Evolutionary conservation across 2,113 vertebrate genomes (phyloP).

Genomic region (Hippoglossus stenolepis): DNA sequence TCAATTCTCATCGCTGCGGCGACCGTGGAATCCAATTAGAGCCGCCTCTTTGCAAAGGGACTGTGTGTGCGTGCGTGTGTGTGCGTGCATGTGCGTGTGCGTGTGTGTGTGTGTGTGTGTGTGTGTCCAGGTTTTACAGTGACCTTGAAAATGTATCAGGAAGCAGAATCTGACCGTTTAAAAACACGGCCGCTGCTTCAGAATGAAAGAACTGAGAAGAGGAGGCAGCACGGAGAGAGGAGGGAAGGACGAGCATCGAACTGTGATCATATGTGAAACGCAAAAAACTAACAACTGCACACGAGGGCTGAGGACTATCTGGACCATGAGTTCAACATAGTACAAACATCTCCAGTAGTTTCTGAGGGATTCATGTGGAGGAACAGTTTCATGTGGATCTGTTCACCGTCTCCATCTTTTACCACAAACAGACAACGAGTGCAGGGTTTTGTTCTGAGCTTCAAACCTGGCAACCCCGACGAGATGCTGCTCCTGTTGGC

Average conservation of each 20-base stretch:
- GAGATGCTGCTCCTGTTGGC: too few relatives aligned
- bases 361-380: too few relatives aligned
- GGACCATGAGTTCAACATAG: too few relatives aligned
- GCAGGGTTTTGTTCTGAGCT: too few relatives aligned
- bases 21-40: constrained; percentile 61
- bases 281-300: too few relatives aligned
- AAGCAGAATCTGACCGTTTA: constrained; percentile 1
- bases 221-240: not conserved
- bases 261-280: too few relatives aligned
- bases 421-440: not conserved
- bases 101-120: not conserved
- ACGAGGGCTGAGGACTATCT: too few relatives aligned
- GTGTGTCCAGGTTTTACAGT: constrained; percentile 5
- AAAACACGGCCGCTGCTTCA: not conserved
- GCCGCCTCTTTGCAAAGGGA: constrained; percentile 19
- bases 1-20: constrained; percentile 55
- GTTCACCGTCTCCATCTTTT: too few relatives aligned
- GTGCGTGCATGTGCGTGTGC: constrained; percentile 4
- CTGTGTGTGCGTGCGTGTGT: constrained; percentile 7
- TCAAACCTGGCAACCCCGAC: too few relatives aligned
- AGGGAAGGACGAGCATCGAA: too few relatives aligned
- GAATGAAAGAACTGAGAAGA: not conserved
- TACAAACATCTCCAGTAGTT: too few relatives aligned
- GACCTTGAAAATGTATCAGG: constrained; percentile 53
- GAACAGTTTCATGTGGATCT: too few relatives aligned